Base-by-base conservation (phyloP, 2,113 vertebrate species). In the Periophthalmus modestus region DNA sequence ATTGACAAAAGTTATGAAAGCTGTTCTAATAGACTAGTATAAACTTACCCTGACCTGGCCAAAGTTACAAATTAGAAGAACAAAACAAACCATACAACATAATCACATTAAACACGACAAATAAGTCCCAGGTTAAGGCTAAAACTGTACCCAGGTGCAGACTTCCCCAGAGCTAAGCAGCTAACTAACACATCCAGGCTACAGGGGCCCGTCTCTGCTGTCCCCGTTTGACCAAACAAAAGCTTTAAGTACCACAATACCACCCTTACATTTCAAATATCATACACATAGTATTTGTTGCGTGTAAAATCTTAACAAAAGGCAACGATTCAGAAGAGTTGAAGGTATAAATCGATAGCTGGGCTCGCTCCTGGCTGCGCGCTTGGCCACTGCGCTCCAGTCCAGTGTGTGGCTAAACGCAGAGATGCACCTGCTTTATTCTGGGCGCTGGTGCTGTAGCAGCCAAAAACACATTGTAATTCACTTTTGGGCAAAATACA, bases 381-480 rank as follows among this genome's bases (percentile, higher is more conserved):
- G 34, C n/a, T 24, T 15, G 28, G 58, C 16, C 70, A 23, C 13
- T 54, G 54, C 28, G 73, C 66, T 70, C 61, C 66, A 63, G 62
- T 24, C 34, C 68, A 66, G 62, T 21, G 24, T 72, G 9, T 63
- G 52, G 74, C 62, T 79, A 84, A 65, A 77, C 83, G 78, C 81
- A 82, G 76, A 78, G 68, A 68, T 92, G 90, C 90, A 92, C 90
- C 90, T 92, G 90, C 78, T 90, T 84, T 85, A 89, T 91, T 92
- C 83, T 87, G 80, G 80, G 81, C 78, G 72, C 78, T 65, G 52
- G 28, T 78, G 68, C 19, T 36, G 65, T 59, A 46, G 70, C 69
- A 81, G 14, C 39, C 71, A 66, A 62, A 43, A 39, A 39, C 65
- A 75, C 66, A 84, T 71, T 19, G 61, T 33, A 28, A 15, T 4